Evolutionary conservation across 2,113 vertebrate species (phyloP).

Genomic region (Vimba vimba): DNA sequence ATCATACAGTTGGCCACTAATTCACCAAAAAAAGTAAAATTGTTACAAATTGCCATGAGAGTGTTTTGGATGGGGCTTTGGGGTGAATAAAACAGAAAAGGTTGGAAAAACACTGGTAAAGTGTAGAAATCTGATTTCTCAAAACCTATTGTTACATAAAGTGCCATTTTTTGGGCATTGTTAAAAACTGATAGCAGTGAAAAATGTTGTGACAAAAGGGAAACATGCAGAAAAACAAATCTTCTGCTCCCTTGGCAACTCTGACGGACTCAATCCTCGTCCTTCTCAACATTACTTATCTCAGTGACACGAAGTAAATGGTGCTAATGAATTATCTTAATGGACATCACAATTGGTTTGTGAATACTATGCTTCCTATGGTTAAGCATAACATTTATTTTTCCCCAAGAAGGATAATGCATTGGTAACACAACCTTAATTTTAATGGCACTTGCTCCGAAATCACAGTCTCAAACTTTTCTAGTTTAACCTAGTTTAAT

Average conservation of each 20-base stretch:
- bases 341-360: conserved; percentile 76
- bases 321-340: conserved; percentile 86
- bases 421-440: conserved; percentile 10
- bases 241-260: conserved; percentile 20
- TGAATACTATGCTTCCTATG: conserved; percentile 78
- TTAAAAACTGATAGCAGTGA: neutral
- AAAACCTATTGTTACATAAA: neutral
- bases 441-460: neutral
- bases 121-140: neutral
- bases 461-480: too few relatives aligned
- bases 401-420: conserved; percentile 64
- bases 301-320: conserved; percentile 79
- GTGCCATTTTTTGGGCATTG: neutral
- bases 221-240: neutral
- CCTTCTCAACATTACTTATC: conserved; percentile 41
- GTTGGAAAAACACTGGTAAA: too few relatives aligned
- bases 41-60: too few relatives aligned
- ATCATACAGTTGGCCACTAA: too few relatives aligned
- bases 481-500: too few relatives aligned
- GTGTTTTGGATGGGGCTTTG: too few relatives aligned
- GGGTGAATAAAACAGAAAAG: too few relatives aligned
- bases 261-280: conserved; percentile 26
- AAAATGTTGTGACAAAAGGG: neutral
- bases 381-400: conserved; percentile 84
- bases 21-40: too few relatives aligned